Conservation (phyloP, 2,888 invertebrate species). For the Epistrophella euchroma region DNA sequence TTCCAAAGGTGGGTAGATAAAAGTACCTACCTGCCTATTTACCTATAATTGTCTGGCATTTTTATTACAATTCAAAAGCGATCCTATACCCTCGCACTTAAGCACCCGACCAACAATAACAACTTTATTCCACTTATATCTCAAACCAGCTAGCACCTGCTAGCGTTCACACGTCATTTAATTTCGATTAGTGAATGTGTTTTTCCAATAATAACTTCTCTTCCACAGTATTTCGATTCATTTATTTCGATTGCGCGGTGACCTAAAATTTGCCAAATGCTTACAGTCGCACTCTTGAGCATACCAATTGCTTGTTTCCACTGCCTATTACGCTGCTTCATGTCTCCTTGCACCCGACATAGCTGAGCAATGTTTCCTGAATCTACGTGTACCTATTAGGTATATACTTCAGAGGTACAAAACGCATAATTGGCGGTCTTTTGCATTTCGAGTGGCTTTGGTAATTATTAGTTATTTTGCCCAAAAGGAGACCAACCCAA, state of each 20-base stretch:
- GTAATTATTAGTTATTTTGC: slow-evolving; percentile 72
- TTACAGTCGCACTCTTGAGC: slow-evolving; percentile 53
- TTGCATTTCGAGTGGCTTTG: slow-evolving; percentile 67
- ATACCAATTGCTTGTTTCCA: slow-evolving; percentile 20
- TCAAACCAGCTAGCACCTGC: slow-evolving; percentile 78
- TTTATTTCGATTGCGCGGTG: slow-evolving; percentile 53
- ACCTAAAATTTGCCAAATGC: slow-evolving; percentile 66
- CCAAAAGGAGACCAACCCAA: slow-evolving; percentile 46
- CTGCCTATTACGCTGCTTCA: neutral
- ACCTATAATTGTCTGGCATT: slow-evolving; percentile 8
- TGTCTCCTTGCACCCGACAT: neutral
- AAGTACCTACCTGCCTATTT: slow-evolving; percentile 9
- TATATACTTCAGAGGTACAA: slow-evolving; percentile 52
- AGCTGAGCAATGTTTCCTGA: slow-evolving; percentile 9
- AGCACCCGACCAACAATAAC: neutral
- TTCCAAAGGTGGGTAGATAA: neutral
- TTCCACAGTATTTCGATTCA: neutral
- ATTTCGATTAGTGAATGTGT: slow-evolving; percentile 82
- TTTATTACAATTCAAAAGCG: neutral
- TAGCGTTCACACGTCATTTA: slow-evolving; percentile 83
- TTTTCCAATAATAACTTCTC: slow-evolving; percentile 62
- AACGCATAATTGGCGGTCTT: slow-evolving; percentile 72
- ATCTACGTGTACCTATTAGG: slow-evolving; percentile 32
- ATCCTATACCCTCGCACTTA: neutral
- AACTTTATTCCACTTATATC: slow-evolving; percentile 17